A percentile compares a stretch with the other conserved stretches of the same genome.
Conservation (phyloP, 2,888 invertebrate species). For the Andrena bucephala region DNA sequence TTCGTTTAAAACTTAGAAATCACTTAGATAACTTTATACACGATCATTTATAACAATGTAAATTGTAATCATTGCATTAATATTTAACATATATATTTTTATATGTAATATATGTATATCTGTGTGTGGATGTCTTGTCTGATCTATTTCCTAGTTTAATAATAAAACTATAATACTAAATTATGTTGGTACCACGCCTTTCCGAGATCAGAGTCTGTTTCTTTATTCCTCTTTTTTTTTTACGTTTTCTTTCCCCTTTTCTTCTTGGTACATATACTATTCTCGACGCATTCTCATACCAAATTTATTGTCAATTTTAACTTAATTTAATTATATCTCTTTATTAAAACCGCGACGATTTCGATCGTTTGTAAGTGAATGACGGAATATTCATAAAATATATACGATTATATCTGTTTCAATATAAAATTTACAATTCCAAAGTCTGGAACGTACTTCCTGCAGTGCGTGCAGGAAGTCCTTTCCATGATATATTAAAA, state of each 20-base stretch:
- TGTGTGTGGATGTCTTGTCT: conserved; percentile 82
- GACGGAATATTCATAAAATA: conserved; percentile 69
- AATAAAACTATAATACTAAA: conserved; percentile 84
- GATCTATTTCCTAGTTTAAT: conserved; percentile 82
- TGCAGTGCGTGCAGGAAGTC: conserved; percentile 38
- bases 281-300: conserved; percentile 54
- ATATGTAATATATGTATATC: conserved; percentile 83
- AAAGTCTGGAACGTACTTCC: conserved; percentile 48
- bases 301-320: conserved; percentile 75
- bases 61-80: conserved; percentile 84
- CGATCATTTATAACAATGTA: conserved; percentile 84
- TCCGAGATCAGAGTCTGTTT: conserved; percentile 77
- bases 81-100: conserved; percentile 85
- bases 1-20: conserved; percentile 84
- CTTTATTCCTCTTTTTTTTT: conserved; percentile 40
- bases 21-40: conserved; percentile 85
- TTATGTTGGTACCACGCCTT: conserved; percentile 81
- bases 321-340: conserved; percentile 70
- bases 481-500: conserved; percentile 55
- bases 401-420: conserved; percentile 64
- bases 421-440: conserved; percentile 71
- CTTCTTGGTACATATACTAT: conserved; percentile 54
- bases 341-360: conserved; percentile 66
- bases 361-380: conserved; percentile 53
- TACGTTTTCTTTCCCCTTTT: conserved; percentile 23